A percentile compares a stretch with the other conserved stretches of the same genome.
Evolutionary conservation across 2,888 invertebrate genomes (phyloP).

Genomic region (Ypsolopha scabrella): DNA sequence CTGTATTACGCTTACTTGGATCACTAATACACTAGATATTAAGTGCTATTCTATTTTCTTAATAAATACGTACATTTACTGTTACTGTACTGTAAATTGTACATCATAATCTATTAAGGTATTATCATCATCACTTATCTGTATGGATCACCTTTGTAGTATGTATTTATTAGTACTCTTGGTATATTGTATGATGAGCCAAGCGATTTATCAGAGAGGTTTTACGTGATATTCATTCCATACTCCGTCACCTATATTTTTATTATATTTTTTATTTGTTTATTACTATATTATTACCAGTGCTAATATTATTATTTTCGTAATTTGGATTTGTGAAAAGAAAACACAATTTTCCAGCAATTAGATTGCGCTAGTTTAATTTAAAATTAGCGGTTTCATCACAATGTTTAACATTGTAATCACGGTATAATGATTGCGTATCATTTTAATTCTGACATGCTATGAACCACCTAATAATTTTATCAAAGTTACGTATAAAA

Average conservation of each 20-base stretch:
- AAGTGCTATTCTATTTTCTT: constrained; percentile 68
- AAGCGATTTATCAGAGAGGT: constrained; percentile 36
- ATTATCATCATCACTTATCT: constrained; percentile 16
- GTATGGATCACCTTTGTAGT: constrained; percentile 1
- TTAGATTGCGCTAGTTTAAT: constrained; percentile 64
- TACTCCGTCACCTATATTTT: constrained; percentile 15
- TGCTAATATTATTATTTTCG: constrained; percentile 23
- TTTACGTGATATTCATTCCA: constrained; percentile 67
- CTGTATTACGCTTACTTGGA: constrained; percentile 70
- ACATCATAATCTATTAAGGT: constrained; percentile 35
- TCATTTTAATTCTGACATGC: constrained; percentile 10
- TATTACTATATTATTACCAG: constrained; percentile 36
- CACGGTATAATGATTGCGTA: constrained; percentile 20
- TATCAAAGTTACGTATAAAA: constrained; percentile 8
- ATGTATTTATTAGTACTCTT: constrained; percentile 1
- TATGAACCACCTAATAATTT: constrained; percentile 4
- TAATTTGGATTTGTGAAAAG: not conserved
- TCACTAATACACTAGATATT: constrained; percentile 47
- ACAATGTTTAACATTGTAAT: constrained; percentile 58
- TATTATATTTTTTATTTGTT: constrained; percentile 43
- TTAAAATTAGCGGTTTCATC: constrained; percentile 24
- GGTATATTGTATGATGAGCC: constrained; percentile 3
- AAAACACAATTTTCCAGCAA: constrained; percentile 32
- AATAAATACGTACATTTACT: constrained; percentile 55
- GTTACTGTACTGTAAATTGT: constrained; percentile 19